A percentile compares a stretch with the other conserved stretches of the same genome.
Evolutionary conservation across 1,140 invertebrate genomes (phyloP).

Genomic region (Drosophila nigrodunni): DNA sequence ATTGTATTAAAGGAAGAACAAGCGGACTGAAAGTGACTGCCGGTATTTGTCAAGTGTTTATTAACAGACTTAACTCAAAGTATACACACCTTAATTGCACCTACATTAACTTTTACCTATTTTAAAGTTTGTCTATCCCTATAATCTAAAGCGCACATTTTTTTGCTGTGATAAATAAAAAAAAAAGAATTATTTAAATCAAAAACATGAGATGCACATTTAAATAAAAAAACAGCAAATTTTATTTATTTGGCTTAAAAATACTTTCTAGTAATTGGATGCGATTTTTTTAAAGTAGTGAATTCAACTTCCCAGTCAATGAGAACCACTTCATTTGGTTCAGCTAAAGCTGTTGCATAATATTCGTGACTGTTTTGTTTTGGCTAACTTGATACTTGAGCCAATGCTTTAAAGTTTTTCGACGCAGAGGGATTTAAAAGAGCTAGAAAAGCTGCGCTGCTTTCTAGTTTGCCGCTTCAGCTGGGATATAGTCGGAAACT

Average conservation of each 20-base stretch:
- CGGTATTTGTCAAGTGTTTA: constrained; percentile 17
- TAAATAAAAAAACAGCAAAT: too few relatives aligned
- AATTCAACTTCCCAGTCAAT: too few relatives aligned
- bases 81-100: not conserved
- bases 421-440: not conserved
- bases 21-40: not conserved
- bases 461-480: not conserved
- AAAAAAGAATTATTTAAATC: too few relatives aligned
- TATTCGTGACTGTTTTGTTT: not conserved
- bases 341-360: too few relatives aligned
- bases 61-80: constrained; percentile 17
- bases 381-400: not conserved
- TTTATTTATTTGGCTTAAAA: too few relatives aligned
- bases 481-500: constrained; percentile 49
- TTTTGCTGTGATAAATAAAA: too few relatives aligned
- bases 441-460: not conserved
- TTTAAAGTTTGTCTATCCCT: not conserved
- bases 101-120: not conserved
- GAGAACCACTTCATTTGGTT: too few relatives aligned
- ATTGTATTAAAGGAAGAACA: constrained; percentile 30
- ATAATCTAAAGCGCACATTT: too few relatives aligned
- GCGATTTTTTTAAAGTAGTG: too few relatives aligned
- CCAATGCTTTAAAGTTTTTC: not conserved
- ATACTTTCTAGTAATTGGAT: too few relatives aligned
- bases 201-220: not conserved